phyloP scores from a whole-genome alignment of 2,797 vertebrate genomes.

The Odontamblyopus rebecca region DNA sequence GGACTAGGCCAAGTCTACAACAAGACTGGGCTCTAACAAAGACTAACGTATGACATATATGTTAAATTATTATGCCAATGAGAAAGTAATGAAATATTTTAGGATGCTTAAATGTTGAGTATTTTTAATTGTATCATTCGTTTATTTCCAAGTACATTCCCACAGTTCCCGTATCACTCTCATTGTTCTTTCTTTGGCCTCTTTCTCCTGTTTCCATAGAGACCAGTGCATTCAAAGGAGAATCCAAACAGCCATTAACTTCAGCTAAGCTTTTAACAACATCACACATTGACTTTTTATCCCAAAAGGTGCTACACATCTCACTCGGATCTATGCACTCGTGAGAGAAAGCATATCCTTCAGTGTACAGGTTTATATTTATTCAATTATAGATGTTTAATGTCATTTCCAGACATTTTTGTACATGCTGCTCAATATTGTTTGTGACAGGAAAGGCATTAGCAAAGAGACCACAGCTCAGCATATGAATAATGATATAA shows the following conservation, averaged over 20 bases:
- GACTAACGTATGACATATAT: too few species aligned
- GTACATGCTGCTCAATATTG: constrained; percentile 20
- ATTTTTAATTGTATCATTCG: neutral
- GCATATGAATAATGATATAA: constrained; percentile 40
- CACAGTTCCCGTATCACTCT: constrained; percentile 12
- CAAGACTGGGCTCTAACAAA: too few species aligned
- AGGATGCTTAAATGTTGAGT: constrained; percentile 21
- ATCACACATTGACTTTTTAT: constrained; percentile 47
- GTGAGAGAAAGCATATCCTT: constrained; percentile 32
- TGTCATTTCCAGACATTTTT: constrained; percentile 27
- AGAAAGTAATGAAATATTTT: too few species aligned
- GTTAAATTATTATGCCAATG: too few species aligned
- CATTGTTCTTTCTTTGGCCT: constrained; percentile 7
- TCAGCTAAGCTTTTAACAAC: constrained; percentile 62
- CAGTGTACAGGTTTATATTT: constrained; percentile 14
- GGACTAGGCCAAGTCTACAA: too few species aligned
- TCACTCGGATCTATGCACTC: constrained; percentile 34
- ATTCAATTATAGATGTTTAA: constrained; percentile 39
- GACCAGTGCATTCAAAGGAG: constrained; percentile 43
- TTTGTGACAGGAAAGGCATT: constrained; percentile 30
- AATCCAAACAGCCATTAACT: constrained; percentile 63
- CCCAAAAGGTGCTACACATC: constrained; percentile 44
- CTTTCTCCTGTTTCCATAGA: constrained; percentile 46
- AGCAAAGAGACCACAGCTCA: neutral
- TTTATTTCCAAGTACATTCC: neutral